Base-by-base conservation (phyloP, 1,140 invertebrate genomes). In the Acromyrmex charruanus region DNA sequence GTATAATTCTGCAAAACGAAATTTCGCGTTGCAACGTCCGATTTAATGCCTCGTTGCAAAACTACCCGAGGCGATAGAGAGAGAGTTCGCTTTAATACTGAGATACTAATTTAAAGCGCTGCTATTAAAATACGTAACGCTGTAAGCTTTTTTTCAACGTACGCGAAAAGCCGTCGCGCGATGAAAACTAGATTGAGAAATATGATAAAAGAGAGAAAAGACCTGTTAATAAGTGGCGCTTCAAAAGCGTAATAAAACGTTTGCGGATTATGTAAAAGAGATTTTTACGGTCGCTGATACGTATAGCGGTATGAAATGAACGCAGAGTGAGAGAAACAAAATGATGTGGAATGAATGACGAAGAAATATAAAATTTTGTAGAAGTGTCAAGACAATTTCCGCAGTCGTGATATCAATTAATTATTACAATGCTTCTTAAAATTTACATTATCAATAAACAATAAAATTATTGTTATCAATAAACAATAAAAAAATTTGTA, bases 201-300 rank as follows among this genome's bases (percentile, higher is more conserved):
- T 68, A 25, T 74, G 80, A 75, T 84, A 84, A 84, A 74, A 74
- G 80, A 75, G 55, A 44, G 68, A 74, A 61, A 49, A 21, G 39
- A 49, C 69, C 69, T 84, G 69, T 84, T 84, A 84, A 84, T 84
- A 84, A 84, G 80, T 84, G 69, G 69, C 25, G 80, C 69, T 84
- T 75, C 80, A 84, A 84, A 74, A 84, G 55, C 80, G 80, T 75
- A 84, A 84, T 84, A 84, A 84, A 84, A 84, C 80, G 69, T 84
- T 84, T 84, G 80, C n/a, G 55, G 69, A 84, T 84, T 84, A 84
- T 84, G 80, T 75, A 84, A 84, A 84, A 61, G 69, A 82, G 80
- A 61, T 84, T 84, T 84, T 84, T 84, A 74, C 80, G 28, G 55
- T 75, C 80, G 69, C 55, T 39, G 80, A 75, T 84, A 75, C 55